These are phyloP conservation scores for Apamea monoglypha DNA, from an alignment of 2,888 invertebrate species.

Conservation along the genomic window DNA sequence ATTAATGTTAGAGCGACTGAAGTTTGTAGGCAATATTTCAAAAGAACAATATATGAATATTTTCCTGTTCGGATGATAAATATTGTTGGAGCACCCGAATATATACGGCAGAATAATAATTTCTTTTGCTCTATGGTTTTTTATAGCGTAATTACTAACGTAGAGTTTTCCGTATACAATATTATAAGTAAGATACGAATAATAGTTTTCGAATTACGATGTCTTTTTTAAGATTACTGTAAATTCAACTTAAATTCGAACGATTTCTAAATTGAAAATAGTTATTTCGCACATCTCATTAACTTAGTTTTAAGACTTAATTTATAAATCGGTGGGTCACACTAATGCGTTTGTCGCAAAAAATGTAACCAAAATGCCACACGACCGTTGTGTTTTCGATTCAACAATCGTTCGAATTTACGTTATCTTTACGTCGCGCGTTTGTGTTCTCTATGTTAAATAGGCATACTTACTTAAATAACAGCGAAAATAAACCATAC, in stretches of 20 bases:
- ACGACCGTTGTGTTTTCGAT: no score
- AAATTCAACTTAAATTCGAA: no score
- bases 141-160: conserved; percentile 15
- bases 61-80: conserved; percentile 57
- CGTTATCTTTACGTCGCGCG: no score
- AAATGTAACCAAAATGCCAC: no score
- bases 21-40: conserved; percentile 58
- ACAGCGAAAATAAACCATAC: no score
- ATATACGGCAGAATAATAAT: conserved; percentile 35
- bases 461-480: no score
- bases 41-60: conserved; percentile 60
- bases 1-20: conserved; percentile 37
- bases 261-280: not conserved
- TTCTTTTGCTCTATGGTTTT: conserved; percentile 32
- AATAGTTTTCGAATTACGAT: not conserved
- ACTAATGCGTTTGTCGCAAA: no score
- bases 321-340: no score
- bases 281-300: not conserved
- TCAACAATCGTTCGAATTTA: no score
- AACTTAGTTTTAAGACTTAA: not conserved
- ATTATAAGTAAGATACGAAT: not conserved
- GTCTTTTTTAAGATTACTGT: no score
- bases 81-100: conserved; percentile 46
- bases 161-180: not conserved
- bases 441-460: no score